These are phyloP conservation scores for Luperina nickerlii DNA, from an alignment of 2,888 invertebrate species.

Conservation along the genomic window DNA sequence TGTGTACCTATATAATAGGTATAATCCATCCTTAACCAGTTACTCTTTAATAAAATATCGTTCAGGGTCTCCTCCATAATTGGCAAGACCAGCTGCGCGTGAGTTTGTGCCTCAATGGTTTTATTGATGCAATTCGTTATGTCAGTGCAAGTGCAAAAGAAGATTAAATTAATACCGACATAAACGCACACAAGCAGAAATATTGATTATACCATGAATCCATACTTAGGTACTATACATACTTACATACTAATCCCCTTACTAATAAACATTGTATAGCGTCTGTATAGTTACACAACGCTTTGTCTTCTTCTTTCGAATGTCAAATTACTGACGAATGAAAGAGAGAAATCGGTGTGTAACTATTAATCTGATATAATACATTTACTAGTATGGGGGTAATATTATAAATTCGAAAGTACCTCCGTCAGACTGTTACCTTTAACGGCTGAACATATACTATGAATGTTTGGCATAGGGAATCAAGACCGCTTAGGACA, in stretches of 20 bases:
- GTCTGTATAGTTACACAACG: too few species aligned
- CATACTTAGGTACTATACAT: too few species aligned
- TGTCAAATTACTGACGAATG: too few species aligned
- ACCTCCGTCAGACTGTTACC: neutral
- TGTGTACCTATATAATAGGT: slow-evolving; percentile 10
- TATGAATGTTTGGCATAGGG: neutral
- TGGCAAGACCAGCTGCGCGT: slow-evolving; percentile 34
- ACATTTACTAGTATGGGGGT: too few species aligned
- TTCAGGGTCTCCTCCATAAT: slow-evolving; percentile 59
- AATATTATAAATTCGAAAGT: neutral
- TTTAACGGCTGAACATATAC: neutral
- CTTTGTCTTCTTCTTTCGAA: too few species aligned
- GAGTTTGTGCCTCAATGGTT: slow-evolving; percentile 34
- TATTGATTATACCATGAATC: neutral
- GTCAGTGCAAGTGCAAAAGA: slow-evolving; percentile 24
- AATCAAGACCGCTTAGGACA: neutral
- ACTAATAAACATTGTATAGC: too few species aligned
- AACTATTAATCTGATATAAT: too few species aligned
- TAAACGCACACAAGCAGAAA: slow-evolving; percentile 4
- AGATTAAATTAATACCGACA: slow-evolving; percentile 36
- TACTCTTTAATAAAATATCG: slow-evolving; percentile 40
- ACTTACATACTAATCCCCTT: neutral
- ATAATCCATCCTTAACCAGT: slow-evolving; percentile 36
- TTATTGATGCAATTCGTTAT: slow-evolving; percentile 57
- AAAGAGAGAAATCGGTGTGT: too few species aligned